Percentiles rank a stretch among this genome's conserved stretches.
Conservation (phyloP, 2,113 vertebrate genomes). For the Raja brachyura region DNA sequence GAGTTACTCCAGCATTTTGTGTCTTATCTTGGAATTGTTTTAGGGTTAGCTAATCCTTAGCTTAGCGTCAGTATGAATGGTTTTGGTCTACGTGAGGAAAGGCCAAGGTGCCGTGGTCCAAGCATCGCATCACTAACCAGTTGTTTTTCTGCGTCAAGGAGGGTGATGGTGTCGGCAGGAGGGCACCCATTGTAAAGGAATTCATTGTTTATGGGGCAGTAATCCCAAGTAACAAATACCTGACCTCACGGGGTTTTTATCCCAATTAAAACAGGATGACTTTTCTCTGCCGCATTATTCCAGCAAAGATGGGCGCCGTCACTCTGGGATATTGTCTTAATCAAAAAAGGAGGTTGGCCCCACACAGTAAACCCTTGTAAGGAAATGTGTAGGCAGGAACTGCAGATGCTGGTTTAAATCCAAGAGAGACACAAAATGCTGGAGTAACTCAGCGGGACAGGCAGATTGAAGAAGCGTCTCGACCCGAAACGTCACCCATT, state of each 20-base stretch:
- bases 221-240: neutral
- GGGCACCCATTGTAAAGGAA: neutral
- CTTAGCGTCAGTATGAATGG: neutral
- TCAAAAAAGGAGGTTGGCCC: no score
- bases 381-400: no score
- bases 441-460: no score
- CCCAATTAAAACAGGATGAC: neutral
- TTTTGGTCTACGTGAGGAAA: no score
- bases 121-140: neutral
- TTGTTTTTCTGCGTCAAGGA: neutral
- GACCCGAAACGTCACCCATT: neutral
- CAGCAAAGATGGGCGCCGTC: no score
- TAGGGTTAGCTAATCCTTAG: neutral
- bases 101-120: neutral
- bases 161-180: neutral
- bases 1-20: no score
- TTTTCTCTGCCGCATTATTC: no score
- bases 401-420: no score
- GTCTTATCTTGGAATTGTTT: no score
- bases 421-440: no score
- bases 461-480: neutral
- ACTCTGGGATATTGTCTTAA: no score
- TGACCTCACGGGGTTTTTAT: neutral
- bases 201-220: neutral
- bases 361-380: no score